Evolutionary conservation across 2,113 vertebrate genomes (phyloP), one percentile per base, ranked within the genome.

Genomic region (Microtus pennsylvanicus): DNA sequence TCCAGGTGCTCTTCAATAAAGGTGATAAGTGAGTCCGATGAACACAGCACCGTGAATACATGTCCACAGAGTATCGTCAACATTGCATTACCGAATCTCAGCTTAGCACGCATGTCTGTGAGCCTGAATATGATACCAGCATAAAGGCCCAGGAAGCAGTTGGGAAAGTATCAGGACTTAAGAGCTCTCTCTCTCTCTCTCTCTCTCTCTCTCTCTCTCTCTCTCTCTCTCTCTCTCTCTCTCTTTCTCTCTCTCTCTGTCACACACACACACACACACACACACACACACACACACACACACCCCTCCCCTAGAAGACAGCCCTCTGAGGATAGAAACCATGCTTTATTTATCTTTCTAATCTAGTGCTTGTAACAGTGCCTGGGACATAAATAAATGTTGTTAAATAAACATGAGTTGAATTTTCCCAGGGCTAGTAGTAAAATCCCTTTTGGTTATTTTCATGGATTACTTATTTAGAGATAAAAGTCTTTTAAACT

Each of bases 301-400:
- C 3, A 5, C 38, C 3, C 28, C 42, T 78, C 5, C 52, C 42
- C 38, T 45, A 19, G 2, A 95, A 90, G 80, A 69, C 8, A 58
- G 67, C 17, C 33, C 35, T 33, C 21, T 80, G 78, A 94, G 72
- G 58, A 76, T 33, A 93, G 80, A 97, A 95, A 92, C 28, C 9
- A 81, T 58, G 38, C 65, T 95, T 92, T 89, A 95, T 90, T 96
- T 97, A 88, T 96, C 67, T 96, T 96, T 95, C 89, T 94, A 91
- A 96, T 89, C 81, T 91, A 89, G 61, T 90, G 52, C 58, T 95
- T 85, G 77, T 55, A 77, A 96, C 38, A 93, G 75, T 77, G 45
- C 69, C 63, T 91, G 52, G 47, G 42, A 92, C 24, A 24, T 96
- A 97, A 93, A 97, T 96, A 91, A 95, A 89, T 81, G 74, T 61